Conservation (phyloP, 2,888 invertebrate species). For the Acanthoscelides obtectus region DNA sequence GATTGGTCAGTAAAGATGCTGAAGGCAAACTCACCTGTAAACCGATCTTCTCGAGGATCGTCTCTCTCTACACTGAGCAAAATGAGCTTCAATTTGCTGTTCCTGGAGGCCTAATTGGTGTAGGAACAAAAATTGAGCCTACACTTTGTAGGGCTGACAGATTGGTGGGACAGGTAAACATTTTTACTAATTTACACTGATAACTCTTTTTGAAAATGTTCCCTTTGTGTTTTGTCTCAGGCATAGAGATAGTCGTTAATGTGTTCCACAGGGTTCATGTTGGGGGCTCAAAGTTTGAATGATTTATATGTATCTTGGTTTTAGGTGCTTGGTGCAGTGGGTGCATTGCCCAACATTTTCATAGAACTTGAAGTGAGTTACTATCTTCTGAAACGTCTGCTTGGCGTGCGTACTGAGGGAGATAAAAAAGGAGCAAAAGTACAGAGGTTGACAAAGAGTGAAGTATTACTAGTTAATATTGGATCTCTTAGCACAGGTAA, state of each 20-base stretch:
- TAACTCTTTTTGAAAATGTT: too few relatives aligned
- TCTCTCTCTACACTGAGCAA: slow-evolving; percentile 96
- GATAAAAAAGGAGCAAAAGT: slow-evolving; percentile 99
- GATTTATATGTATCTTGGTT: neutral
- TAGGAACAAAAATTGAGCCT: slow-evolving; percentile 98
- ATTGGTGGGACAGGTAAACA: slow-evolving; percentile 89
- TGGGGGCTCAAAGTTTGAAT: too few relatives aligned
- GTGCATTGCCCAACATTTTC: slow-evolving; percentile 93
- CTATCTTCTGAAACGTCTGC: slow-evolving; percentile 88
- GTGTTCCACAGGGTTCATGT: too few relatives aligned
- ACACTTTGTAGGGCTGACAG: slow-evolving; percentile 98
- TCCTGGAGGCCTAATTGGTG: slow-evolving; percentile 98
- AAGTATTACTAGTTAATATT: slow-evolving; percentile 95
- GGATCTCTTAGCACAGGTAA: slow-evolving; percentile 90
- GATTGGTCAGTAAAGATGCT: slow-evolving; percentile 93
- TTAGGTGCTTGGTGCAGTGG: slow-evolving; percentile 75
- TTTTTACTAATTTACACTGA: too few relatives aligned
- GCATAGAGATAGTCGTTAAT: too few relatives aligned
- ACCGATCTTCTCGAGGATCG: slow-evolving; percentile 95
- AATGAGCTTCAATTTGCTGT: slow-evolving; percentile 98
- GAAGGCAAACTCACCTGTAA: slow-evolving; percentile 94
- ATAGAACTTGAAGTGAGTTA: slow-evolving; percentile 94
- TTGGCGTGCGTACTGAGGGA: slow-evolving; percentile 97
- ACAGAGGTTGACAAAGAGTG: slow-evolving; percentile 83
- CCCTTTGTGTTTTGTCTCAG: too few relatives aligned